Evolutionary conservation across 2,113 vertebrate genomes (phyloP), one percentile per base, ranked within the genome.

Genomic region (Illadopsis cleaveri): DNA sequence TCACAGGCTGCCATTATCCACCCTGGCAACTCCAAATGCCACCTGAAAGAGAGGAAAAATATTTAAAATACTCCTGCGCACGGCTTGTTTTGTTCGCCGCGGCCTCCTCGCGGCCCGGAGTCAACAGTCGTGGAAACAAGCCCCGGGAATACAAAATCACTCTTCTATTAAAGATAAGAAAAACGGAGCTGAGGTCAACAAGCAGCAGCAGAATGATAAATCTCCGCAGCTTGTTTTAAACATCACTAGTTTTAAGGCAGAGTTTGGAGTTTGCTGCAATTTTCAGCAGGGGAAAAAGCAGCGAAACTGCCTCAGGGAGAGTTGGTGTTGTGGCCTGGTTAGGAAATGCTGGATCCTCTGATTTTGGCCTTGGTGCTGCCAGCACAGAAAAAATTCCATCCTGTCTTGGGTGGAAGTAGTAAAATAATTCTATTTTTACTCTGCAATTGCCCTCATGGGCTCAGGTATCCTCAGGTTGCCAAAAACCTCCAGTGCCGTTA

Each of bases 1-100:
- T 97, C 98, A 96, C 87, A 65, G 89, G 90, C 89, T 93, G 66
- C 94, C 95, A 62, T 64, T 65, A 94, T 23, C 78, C 56, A 17
- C 76, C 58, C 37, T 86, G 91, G 62, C 50, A 69, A 76, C 35
- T 10, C 84, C 70, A 95, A 91, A 71, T 33, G 79, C 79, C 91
- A 80, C 88, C 97, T 90, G 56, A 53, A 85, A 80, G 86, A 58
- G 81, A 94, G 82, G 66, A 38, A 66, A 94, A 37, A 47, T 44
- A 85, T 96, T 93, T 80, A 30, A 95, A 98, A 92, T 12, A 38
- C 28, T 70, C 85, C 53, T 35, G 16, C 12, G 37, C 81, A 54
- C 53, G 8, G 72, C 70, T 96, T 82, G 90, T 73, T 86, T 92
- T 48, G 78, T 94, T 95, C 68, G 80, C 95, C 20, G 8, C 2